Base-by-base conservation (phyloP, 1,140 invertebrate genomes). In the Drosophila pallidifrons region DNA sequence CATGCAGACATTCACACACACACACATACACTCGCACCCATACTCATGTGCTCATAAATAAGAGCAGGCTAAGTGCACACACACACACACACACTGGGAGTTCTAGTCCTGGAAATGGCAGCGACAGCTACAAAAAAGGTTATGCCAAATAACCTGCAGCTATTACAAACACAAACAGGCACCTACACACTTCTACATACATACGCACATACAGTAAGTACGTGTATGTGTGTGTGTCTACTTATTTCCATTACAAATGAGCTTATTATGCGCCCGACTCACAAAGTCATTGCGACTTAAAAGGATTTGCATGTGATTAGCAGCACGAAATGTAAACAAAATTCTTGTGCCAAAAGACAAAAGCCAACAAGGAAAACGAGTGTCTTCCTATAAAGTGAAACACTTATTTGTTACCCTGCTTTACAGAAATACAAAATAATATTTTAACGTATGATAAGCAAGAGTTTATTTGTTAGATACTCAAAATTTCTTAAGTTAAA, bases 221-320 rank as follows among this genome's bases (percentile, higher is more conserved):
- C 20, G 4, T 52, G 16, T 49, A 2, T 46, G 58, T 54, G 41
- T 52, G 79, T 63, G 54, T 51, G 43, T 57, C 15, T 41, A 57
- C 69, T 73, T 77, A 77, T 77, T 77, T 77, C 69, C 86, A 85
- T 88, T 88, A 88, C 83, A 88, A 88, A 88, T 88, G 85, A 85
- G 85, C 85, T 89, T 88, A 88, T 88, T 88, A 88, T 90, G 71
- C 81, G 83, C 75, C 80, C 81, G 70, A 89, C 81, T 89, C 85
- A 81, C 81, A 88, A 88, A 88, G 85, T 89, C 85, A 88, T 85
- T 76, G 85, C 85, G 85, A 88, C 85, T 88, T 88, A 89, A 88
- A 88, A 81, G 85, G 85, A 88, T 88, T 88, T 88, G 85, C 85
- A 88, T 88, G 85, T 88, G 85, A 88, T 88, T 88, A 88, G 85